Conservation (phyloP, 2,888 invertebrate species). For the Drosophila prostipennis region DNA sequence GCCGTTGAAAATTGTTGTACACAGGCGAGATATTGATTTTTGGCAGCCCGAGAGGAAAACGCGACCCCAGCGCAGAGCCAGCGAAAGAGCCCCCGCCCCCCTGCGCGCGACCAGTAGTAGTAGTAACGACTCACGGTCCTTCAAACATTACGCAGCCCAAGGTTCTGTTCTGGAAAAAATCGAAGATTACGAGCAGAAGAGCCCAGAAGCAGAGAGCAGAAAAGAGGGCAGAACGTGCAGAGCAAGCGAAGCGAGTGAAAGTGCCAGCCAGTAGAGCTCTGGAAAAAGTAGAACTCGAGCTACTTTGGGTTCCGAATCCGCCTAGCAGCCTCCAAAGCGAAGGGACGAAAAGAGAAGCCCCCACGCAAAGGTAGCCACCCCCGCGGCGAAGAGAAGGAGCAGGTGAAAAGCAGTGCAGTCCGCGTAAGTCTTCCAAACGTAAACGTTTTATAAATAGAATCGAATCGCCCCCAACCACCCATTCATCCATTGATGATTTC, state of each 20-base stretch:
- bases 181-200: constrained; percentile 36
- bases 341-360: background rate
- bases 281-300: constrained; percentile 45
- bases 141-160: constrained; percentile 75
- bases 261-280: constrained; percentile 44
- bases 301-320: background rate
- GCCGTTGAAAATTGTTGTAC: constrained; percentile 58
- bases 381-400: constrained; percentile 15
- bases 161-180: constrained; percentile 50
- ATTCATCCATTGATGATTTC: constrained; percentile 21
- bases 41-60: constrained; percentile 53
- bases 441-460: constrained; percentile 60
- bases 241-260: constrained; percentile 69
- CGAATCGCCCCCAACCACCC: background rate
- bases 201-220: background rate
- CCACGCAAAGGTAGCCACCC: constrained; percentile 22
- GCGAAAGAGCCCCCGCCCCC: constrained; percentile 55
- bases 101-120: constrained; percentile 70
- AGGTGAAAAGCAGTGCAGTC: constrained; percentile 53
- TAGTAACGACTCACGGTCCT: constrained; percentile 73
- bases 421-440: constrained; percentile 75
- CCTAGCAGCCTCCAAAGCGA: constrained; percentile 49
- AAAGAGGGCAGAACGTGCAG: constrained; percentile 63
- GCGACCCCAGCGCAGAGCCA: constrained; percentile 43
- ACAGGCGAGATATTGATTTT: constrained; percentile 71